Base-by-base conservation (phyloP, 2,113 vertebrate species). In the Crotalus horridus region DNA sequence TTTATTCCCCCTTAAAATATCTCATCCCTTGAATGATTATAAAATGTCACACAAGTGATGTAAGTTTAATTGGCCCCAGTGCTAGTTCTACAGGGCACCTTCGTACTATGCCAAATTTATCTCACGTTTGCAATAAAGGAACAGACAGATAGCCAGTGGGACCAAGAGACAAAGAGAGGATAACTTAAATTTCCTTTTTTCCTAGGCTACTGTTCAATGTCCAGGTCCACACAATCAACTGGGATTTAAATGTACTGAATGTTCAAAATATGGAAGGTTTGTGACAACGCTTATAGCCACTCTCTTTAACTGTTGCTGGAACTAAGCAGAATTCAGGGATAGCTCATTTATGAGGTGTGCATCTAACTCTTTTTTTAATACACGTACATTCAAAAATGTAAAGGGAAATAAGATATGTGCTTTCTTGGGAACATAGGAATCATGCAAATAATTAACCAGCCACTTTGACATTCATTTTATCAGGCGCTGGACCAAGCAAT, bases 41-140 rank as follows among this genome's bases (percentile, higher is more conserved):
- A 0, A 95, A 96, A 95, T 96, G 96, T 96, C 97, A 96, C 95
- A 94, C 95, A 94, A 94, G 93, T 85, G 93, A 96, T 96, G 88
- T 48, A 96, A 94, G 94, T 95, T 97, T 95, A 96, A 96, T 94
- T 92, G 96, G 96, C 89, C 94, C 94, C 0, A 0, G 94, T 92
- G 87, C 10, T 2, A 64, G 94, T 94, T 94, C 94, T 0, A 0
- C 88, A 0, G 0, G 20, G 56, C 4, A 46, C 92, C 94, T 43
- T 81, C 91, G 26, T 23, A 58, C 87, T 93, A 92, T 93, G 89
- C 81, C 81, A 95, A 94, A 95, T 93, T 94, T 33, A 93, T 95
- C 87, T 87, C 46, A 87, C 85, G 24, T 53, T 59, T 24, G 7
- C 85, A 93, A 81, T 89, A 56, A 59, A 24, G 94, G 94, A 93